phyloP scores from a whole-genome alignment of 2,113 vertebrate species.

The Speoplatyrhinus poulsoni region DNA sequence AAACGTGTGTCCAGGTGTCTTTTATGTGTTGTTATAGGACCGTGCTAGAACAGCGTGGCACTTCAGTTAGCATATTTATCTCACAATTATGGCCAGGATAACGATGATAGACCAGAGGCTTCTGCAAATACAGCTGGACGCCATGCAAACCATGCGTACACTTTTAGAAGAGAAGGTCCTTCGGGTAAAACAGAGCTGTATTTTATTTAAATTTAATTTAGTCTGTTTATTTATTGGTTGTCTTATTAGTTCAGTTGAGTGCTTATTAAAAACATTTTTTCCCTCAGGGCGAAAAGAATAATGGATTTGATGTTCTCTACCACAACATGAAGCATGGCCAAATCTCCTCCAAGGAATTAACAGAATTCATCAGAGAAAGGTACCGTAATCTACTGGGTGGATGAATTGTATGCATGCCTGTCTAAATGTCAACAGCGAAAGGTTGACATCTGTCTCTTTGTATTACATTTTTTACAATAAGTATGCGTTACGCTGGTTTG shows the following conservation, averaged over 20 bases:
- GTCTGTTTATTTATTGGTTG: neutral
- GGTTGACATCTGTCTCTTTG: no score
- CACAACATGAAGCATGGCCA: slow-evolving; percentile 99
- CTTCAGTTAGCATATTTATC: neutral
- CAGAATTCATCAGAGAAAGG: slow-evolving; percentile 98
- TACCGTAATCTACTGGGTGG: slow-evolving; percentile 56
- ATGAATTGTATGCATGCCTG: no score
- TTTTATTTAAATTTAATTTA: neutral
- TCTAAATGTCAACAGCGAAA: no score
- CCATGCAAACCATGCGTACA: slow-evolving; percentile 43
- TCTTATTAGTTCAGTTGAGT: neutral
- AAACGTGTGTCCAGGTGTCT: neutral
- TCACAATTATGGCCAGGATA: slow-evolving; percentile 55
- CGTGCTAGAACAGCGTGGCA: neutral
- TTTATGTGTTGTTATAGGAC: neutral
- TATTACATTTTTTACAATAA: no score
- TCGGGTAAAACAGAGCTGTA: slow-evolving; percentile 35
- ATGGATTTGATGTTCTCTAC: slow-evolving; percentile 96
- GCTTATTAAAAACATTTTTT: slow-evolving; percentile 39
- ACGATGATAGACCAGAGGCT: slow-evolving; percentile 65
- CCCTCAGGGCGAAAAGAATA: slow-evolving; percentile 93
- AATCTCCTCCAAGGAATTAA: slow-evolving; percentile 94
- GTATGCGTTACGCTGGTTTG: no score
- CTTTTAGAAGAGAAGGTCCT: slow-evolving; percentile 50
- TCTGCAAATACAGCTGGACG: slow-evolving; percentile 58